Percentiles rank a stretch among this genome's conserved stretches.
These are phyloP conservation scores for Puntigrus tetrazona DNA, from an alignment of 2,113 vertebrate species.

Conservation along the genomic window DNA sequence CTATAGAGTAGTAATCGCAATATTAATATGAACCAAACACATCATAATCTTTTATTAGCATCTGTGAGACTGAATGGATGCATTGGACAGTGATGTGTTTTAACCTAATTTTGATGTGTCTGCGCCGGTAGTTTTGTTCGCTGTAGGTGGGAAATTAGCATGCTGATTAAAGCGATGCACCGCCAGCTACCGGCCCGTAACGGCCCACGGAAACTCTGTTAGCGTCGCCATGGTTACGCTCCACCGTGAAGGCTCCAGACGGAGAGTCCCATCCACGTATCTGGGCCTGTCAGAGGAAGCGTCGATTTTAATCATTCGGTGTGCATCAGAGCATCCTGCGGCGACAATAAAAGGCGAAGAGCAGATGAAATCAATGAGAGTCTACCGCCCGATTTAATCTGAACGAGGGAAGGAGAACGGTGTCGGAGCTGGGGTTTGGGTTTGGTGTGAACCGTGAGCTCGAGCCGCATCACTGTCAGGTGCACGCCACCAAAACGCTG, in stretches of 20 bases:
- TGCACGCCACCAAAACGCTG: too few species aligned
- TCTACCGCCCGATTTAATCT: neutral
- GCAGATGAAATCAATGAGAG: constrained; percentile 27
- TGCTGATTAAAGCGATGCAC: constrained; percentile 45
- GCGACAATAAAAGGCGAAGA: neutral
- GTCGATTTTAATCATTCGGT: constrained; percentile 17
- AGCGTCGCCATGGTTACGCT: constrained; percentile 40
- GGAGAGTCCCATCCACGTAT: constrained; percentile 3
- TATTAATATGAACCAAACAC: neutral
- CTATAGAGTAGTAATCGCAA: neutral
- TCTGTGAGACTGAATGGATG: neutral
- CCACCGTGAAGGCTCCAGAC: neutral
- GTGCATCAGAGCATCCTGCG: neutral
- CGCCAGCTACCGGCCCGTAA: constrained; percentile 17
- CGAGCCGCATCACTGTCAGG: too few species aligned
- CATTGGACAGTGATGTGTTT: neutral
- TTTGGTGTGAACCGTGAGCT: too few species aligned
- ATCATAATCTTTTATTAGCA: neutral
- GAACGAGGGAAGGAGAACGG: neutral
- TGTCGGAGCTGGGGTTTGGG: neutral
- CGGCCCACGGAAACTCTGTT: constrained; percentile 34
- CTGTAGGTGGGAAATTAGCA: constrained; percentile 48
- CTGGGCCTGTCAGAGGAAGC: constrained; percentile 9
- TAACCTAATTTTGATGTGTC: constrained; percentile 31
- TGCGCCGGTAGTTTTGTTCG: constrained; percentile 34